These are phyloP conservation scores for Dascyllus trimaculatus DNA, from an alignment of 2,113 vertebrate species.

Conservation along the genomic window DNA sequence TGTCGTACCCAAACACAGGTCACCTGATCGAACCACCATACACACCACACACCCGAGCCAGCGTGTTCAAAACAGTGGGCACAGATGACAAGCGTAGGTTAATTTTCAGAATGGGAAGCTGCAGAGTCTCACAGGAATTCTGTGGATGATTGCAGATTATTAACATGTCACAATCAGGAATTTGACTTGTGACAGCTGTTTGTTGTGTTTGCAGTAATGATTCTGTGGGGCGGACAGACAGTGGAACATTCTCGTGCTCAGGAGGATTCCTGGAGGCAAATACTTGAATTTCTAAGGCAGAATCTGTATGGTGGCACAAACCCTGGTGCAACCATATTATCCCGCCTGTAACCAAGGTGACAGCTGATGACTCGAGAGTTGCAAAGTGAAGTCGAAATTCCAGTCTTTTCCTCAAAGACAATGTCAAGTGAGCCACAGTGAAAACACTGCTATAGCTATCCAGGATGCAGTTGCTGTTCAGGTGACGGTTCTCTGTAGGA, in stretches of 20 bases:
- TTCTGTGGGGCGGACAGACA: constrained; percentile 80
- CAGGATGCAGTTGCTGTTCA: too few relatives aligned
- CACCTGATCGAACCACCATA: constrained; percentile 85
- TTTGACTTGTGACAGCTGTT: background rate
- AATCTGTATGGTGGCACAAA: constrained; percentile 61
- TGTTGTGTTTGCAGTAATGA: constrained; percentile 55
- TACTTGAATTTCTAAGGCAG: constrained; percentile 73
- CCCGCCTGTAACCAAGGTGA: constrained; percentile 4
- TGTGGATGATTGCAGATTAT: too few relatives aligned
- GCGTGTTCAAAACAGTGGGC: constrained; percentile 13
- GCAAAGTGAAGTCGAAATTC: too few relatives aligned
- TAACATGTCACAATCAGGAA: too few relatives aligned
- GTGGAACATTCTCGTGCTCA: constrained; percentile 73
- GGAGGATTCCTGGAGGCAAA: constrained; percentile 84
- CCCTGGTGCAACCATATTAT: background rate
- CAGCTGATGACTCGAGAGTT: too few relatives aligned
- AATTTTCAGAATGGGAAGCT: too few relatives aligned
- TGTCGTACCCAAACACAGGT: constrained; percentile 79
- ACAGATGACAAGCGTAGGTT: constrained; percentile 35
- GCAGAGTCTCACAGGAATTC: too few relatives aligned
- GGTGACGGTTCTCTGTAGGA: too few relatives aligned
- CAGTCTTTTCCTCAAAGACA: too few relatives aligned
- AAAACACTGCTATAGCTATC: too few relatives aligned
- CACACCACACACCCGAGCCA: constrained; percentile 62
- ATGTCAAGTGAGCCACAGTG: too few relatives aligned